Evolutionary conservation across 2,797 vertebrate species (phyloP).

Genomic region (Crax fasciolata): DNA sequence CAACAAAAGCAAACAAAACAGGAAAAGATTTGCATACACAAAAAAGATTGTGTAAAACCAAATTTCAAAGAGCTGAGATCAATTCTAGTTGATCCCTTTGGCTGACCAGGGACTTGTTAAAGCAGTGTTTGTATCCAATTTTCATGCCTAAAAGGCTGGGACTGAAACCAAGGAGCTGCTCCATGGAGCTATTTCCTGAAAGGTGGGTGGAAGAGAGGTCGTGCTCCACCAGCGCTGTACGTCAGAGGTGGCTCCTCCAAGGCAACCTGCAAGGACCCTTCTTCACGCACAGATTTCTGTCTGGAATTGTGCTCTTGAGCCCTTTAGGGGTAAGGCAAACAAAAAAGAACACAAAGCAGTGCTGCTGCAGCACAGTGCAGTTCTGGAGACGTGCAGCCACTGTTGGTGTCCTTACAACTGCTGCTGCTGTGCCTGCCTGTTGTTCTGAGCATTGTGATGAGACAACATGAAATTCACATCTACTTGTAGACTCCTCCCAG

Average conservation of each 20-base stretch:
- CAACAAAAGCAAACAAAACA: background rate
- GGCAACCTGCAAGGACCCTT: slow-evolving; percentile 16
- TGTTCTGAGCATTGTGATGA: background rate
- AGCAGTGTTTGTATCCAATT: slow-evolving; percentile 63
- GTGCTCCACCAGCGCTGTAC: slow-evolving; percentile 16
- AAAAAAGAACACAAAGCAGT: background rate
- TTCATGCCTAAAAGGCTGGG: slow-evolving; percentile 48
- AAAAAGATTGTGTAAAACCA: slow-evolving; percentile 44
- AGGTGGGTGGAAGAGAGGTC: slow-evolving; percentile 40
- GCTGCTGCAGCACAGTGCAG: background rate
- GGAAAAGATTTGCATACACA: background rate
- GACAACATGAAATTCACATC: background rate
- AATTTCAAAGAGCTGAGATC: slow-evolving; percentile 77
- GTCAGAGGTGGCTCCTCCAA: slow-evolving; percentile 9
- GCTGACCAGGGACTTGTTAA: slow-evolving; percentile 53
- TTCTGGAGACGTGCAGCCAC: accelerated
- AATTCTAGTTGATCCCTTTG: slow-evolving; percentile 72
- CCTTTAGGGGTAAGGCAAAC: background rate
- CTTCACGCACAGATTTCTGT: background rate
- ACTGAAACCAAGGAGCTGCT: slow-evolving; percentile 39
- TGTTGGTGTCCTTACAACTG: background rate
- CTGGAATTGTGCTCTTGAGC: background rate
- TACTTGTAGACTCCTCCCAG: background rate
- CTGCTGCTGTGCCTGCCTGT: background rate
- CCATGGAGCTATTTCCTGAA: slow-evolving; percentile 24